A percentile compares a stretch with the other conserved stretches of the same genome.
Evolutionary conservation across 2,113 vertebrate species (phyloP).

Genomic region (Semnornis frantzii): DNA sequence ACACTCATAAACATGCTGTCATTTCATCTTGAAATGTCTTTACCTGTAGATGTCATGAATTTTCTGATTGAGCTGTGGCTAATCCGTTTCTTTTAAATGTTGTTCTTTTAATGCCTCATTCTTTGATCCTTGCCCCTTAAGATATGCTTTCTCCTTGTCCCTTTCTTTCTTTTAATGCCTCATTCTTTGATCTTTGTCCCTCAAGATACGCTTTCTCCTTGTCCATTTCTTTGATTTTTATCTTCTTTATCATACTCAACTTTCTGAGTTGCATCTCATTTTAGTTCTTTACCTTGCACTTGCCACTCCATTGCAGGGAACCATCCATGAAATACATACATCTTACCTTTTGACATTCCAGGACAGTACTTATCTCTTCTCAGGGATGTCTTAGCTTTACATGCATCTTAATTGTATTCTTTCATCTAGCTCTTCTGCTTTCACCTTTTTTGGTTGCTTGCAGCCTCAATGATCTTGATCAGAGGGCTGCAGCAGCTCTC

Average conservation of each 20-base stretch:
- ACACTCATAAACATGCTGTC: background rate
- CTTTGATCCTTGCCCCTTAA: constrained; percentile 12
- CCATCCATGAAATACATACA: background rate
- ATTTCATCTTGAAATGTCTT: background rate
- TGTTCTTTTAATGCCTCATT: background rate
- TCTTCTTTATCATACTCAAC: background rate
- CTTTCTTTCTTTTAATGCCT: background rate
- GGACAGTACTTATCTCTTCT: background rate
- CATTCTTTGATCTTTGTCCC: constrained; percentile 3
- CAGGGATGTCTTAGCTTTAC: background rate
- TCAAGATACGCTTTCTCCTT: background rate
- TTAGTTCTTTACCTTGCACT: background rate
- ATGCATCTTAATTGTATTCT: background rate
- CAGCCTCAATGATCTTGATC: background rate
- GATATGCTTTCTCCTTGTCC: background rate
- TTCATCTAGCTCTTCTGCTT: background rate
- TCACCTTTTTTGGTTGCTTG: background rate
- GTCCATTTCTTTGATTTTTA: constrained; percentile 23
- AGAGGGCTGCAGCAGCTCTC: no score
- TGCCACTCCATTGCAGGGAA: background rate
- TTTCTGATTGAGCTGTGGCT: background rate
- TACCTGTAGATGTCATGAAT: background rate
- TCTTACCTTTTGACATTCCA: background rate
- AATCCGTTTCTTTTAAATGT: background rate
- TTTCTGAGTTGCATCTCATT: background rate